Evolutionary conservation across 2,113 vertebrate species (phyloP).

Genomic region (Peucedramus taeniatus): DNA sequence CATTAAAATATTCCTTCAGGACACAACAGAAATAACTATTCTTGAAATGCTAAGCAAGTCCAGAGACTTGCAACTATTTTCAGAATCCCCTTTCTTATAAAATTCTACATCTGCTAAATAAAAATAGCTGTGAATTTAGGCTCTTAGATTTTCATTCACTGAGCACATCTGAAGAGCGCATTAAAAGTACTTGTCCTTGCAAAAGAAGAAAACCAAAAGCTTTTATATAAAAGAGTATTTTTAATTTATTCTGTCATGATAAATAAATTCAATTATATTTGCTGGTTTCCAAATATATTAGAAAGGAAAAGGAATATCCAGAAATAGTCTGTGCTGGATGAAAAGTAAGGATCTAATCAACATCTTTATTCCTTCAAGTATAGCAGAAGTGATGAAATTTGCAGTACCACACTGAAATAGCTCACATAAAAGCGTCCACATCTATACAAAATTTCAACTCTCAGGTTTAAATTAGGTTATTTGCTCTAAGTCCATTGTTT

Average conservation of each 20-base stretch:
- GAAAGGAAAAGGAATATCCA: neutral
- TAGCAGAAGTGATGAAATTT: neutral
- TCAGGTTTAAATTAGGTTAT: neutral
- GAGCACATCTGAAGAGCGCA: neutral
- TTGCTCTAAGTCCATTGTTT: neutral
- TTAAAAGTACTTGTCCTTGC: neutral
- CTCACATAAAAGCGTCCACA: neutral
- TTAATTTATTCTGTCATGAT: neutral
- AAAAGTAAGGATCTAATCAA: neutral
- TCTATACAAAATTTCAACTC: neutral
- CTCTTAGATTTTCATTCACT: neutral
- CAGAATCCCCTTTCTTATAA: neutral
- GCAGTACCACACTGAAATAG: neutral
- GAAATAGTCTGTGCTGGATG: neutral
- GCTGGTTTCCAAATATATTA: neutral
- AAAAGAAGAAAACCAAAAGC: neutral
- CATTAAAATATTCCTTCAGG: neutral
- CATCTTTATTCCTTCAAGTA: neutral
- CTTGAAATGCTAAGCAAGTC: neutral
- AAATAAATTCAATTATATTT: neutral
- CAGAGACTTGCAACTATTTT: neutral
- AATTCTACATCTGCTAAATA: neutral
- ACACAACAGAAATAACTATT: neutral
- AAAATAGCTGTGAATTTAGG: neutral
- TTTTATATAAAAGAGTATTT: neutral